These are phyloP conservation scores for Acanthurus leucopareius DNA, from an alignment of 2,797 vertebrate species.

Conservation along the genomic window DNA sequence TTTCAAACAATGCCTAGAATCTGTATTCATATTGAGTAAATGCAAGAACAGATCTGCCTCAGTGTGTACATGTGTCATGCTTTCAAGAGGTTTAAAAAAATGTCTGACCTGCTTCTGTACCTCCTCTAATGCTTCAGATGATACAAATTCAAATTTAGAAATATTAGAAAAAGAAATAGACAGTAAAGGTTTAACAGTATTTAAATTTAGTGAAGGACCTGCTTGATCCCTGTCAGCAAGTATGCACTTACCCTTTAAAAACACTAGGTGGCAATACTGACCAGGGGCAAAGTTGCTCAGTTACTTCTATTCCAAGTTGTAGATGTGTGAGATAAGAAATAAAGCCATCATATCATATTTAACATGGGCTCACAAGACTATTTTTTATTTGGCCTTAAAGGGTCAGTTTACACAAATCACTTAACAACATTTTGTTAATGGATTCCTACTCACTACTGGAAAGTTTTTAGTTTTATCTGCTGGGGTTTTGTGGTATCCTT, in stretches of 20 bases:
- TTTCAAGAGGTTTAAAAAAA: background rate
- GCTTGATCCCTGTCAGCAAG: slow-evolving; percentile 1
- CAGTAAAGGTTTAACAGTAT: background rate
- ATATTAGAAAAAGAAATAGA: background rate
- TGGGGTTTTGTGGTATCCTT: background rate
- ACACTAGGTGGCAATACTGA: slow-evolving; percentile 69
- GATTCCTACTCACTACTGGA: background rate
- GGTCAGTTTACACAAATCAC: background rate
- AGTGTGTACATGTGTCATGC: background rate
- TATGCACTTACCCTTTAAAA: slow-evolving; percentile 14
- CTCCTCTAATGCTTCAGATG: background rate
- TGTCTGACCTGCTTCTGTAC: background rate
- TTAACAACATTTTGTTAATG: background rate
- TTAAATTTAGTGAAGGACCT: background rate
- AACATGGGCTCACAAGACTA: background rate
- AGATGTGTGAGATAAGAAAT: background rate
- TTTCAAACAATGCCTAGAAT: background rate
- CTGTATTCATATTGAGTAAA: background rate
- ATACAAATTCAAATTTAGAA: background rate
- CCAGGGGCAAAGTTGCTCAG: slow-evolving; percentile 5
- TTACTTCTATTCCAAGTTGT: background rate
- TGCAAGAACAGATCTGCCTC: background rate
- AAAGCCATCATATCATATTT: background rate
- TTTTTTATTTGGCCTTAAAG: background rate
- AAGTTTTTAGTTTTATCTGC: background rate